These are phyloP conservation scores for Oscarella lobularis DNA, from an alignment of 37 sponge, comb jelly and placozoan genomes.

Conservation along the genomic window DNA sequence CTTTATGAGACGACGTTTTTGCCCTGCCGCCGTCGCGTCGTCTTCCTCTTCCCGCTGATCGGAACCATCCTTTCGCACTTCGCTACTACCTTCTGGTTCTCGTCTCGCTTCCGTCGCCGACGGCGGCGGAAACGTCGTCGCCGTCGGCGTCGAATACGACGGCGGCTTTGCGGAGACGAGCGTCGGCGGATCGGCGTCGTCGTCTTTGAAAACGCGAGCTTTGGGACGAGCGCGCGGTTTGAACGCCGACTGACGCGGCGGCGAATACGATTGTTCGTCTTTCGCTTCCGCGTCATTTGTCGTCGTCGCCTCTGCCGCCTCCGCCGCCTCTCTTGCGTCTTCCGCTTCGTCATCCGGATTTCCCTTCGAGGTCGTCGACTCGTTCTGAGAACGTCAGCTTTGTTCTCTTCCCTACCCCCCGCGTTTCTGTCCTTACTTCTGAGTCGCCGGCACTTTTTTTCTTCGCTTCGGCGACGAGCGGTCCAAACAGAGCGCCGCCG, in stretches of 20 bases:
- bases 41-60: neutral
- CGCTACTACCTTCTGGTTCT: slow-evolving; percentile 1
- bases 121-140: neutral
- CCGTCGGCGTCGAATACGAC: too few relatives aligned
- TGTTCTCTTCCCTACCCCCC: too few relatives aligned
- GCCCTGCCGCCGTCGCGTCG: too few relatives aligned
- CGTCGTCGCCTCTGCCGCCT: neutral
- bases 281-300: slow-evolving; percentile 1
- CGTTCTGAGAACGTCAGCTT: too few relatives aligned
- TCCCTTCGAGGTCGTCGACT: neutral
- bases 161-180: neutral
- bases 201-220: neutral
- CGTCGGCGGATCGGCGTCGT: neutral
- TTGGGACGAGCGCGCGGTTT: slow-evolving; percentile 24
- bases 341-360: neutral
- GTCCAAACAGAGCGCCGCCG: neutral
- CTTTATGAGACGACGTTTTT: too few relatives aligned
- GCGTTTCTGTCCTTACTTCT: too few relatives aligned
- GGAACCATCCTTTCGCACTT: neutral
- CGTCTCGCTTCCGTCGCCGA: neutral
- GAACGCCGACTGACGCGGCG: slow-evolving; percentile 15
- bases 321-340: neutral
- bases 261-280: neutral
- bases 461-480: too few relatives aligned
- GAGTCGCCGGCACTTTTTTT: too few relatives aligned